Base-by-base conservation (phyloP, 1,140 invertebrate genomes). In the Homalodisca vitripennis region DNA sequence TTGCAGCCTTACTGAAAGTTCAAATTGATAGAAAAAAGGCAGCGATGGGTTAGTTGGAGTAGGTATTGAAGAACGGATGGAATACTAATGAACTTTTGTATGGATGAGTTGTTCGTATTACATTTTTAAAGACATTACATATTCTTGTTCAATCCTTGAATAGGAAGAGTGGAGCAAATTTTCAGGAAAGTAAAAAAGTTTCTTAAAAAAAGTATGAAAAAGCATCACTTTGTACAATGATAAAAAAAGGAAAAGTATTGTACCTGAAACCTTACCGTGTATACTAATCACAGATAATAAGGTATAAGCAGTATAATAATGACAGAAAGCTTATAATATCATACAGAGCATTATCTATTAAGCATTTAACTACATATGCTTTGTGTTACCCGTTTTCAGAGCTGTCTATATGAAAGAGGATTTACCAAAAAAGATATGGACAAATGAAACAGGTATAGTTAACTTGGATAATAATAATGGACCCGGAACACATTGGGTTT, bases 401-500 rank as follows among this genome's bases (percentile, higher is more conserved):
- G 34, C 6, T 41, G 34, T 41, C 6, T 41, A 10, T 41, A 41
- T 41, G 34, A 41, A 41, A 41, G 34, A 41, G 6, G 17, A 17
- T 10, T 41, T 41, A 41, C 34, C 34, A 41, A 41, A 41, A 6
- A 10, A 17, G 6, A 17, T 41, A 10, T 41, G 34, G 2, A 69
- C 69, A 70, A 3, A 60, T 63, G 76, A 78, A 75, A 64, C 51
- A 22, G 75, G 70, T 2, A 75, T 78, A 26, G 53, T 78, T 20
- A 79, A 79, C 70, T 41, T 78, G 1, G 74, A 79, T 71, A 65
- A 73, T 48, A 64, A 57, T 60, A 14, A 65, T 14, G 70, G 72
- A 14, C 51, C 60, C 32, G 75, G 76, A 1, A 79, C 74, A 6
- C 76, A 79, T 69, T 79, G 78, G 78, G 72, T 75, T 41, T 71